Percentiles rank a stretch among this genome's conserved stretches.
phyloP scores from a whole-genome alignment of 2,888 invertebrate genomes.

The Elmis aenea region DNA sequence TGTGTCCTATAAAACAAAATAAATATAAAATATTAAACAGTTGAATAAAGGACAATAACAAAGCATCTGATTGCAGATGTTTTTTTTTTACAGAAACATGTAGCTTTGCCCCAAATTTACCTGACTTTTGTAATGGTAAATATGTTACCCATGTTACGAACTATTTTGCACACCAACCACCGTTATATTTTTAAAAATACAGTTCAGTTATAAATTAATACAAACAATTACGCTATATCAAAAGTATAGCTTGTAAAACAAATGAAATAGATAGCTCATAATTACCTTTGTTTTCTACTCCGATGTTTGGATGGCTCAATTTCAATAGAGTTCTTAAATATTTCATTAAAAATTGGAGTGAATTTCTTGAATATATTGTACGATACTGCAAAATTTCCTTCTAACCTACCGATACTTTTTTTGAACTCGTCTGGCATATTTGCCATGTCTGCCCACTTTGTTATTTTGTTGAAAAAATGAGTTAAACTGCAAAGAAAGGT shows the following conservation, averaged over 20 bases:
- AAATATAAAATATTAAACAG: neutral
- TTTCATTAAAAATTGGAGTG: conserved; percentile 78
- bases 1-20: conserved; percentile 52
- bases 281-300: conserved; percentile 58
- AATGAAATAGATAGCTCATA: too few species aligned
- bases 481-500: conserved; percentile 62
- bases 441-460: conserved; percentile 94
- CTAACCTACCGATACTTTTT: conserved; percentile 75
- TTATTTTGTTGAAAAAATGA: conserved; percentile 91
- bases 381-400: conserved; percentile 89
- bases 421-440: conserved; percentile 78
- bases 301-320: conserved; percentile 48
- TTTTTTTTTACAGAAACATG: too few species aligned
- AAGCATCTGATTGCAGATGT: too few species aligned
- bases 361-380: conserved; percentile 91
- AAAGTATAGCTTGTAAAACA: too few species aligned
- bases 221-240: too few species aligned
- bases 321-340: conserved; percentile 71
- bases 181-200: too few species aligned
- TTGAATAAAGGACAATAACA: too few species aligned
- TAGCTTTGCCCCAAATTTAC: too few species aligned
- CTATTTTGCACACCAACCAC: too few species aligned
- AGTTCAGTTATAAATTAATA: too few species aligned
- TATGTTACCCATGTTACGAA: too few species aligned
- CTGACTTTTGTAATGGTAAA: too few species aligned